Percentiles rank a stretch among this genome's conserved stretches.
These are phyloP conservation scores for Heteropelma amictum DNA, from an alignment of 2,888 invertebrate genomes.

Conservation along the genomic window DNA sequence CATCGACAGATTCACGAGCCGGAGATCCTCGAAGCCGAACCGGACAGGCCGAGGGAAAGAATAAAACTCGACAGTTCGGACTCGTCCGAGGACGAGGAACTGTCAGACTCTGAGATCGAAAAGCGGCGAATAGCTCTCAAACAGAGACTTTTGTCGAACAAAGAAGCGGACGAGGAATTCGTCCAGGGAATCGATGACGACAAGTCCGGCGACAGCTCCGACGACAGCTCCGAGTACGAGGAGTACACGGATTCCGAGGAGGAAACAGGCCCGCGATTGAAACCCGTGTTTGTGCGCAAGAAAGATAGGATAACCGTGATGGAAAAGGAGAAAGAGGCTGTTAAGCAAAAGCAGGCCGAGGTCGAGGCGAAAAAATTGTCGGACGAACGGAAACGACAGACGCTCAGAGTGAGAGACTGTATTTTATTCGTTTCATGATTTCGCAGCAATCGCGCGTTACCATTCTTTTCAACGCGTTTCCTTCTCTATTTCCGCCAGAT, in stretches of 20 bases:
- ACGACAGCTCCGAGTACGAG: constrained; percentile 89
- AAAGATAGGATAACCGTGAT: constrained; percentile 96
- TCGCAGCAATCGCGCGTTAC: not conserved
- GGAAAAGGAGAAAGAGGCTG: constrained; percentile 93
- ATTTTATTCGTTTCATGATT: not conserved
- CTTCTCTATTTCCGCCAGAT: constrained; percentile 79
- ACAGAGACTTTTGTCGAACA: constrained; percentile 83
- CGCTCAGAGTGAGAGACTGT: constrained; percentile 82
- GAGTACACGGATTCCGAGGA: constrained; percentile 94
- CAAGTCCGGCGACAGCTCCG: constrained; percentile 78
- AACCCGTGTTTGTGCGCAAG: constrained; percentile 96
- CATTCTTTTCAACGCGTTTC: not conserved
- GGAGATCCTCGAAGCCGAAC: constrained; percentile 82
- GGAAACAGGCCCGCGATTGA: constrained; percentile 93
- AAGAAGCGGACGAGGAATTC: constrained; percentile 84
- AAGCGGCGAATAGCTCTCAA: constrained; percentile 85
- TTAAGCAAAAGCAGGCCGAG: constrained; percentile 91
- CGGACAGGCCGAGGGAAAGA: constrained; percentile 80
- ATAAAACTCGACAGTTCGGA: constrained; percentile 77
- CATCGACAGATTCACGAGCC: constrained; percentile 85
- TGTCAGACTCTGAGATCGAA: constrained; percentile 93
- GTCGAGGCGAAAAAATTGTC: constrained; percentile 89
- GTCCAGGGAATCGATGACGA: constrained; percentile 87
- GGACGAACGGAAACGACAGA: constrained; percentile 93
- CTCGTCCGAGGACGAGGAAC: constrained; percentile 84